Percentiles rank a stretch among this genome's conserved stretches.
Evolutionary conservation across 1,140 invertebrate species (phyloP).

Genomic region (Lucilia cuprina): DNA sequence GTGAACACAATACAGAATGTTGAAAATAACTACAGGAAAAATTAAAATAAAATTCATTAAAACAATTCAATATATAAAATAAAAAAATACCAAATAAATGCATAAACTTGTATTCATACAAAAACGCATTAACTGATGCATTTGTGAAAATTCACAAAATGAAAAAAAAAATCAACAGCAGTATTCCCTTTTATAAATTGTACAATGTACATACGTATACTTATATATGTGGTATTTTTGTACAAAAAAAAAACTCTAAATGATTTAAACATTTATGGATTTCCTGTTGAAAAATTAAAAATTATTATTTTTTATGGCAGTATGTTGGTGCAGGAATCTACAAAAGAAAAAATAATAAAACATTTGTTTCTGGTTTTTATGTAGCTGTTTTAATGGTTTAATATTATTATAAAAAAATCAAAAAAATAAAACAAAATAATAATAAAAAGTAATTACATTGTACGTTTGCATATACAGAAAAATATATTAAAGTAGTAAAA

Average conservation of each 20-base stretch:
- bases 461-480: not conserved
- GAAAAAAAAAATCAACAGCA: too few relatives aligned
- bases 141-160: not conserved
- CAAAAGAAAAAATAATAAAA: not conserved
- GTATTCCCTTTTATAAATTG: too few relatives aligned
- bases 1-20: not conserved
- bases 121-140: not conserved
- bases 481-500: not conserved
- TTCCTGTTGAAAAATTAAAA: slow-evolving; percentile 13
- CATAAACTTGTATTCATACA: not conserved
- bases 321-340: not conserved
- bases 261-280: slow-evolving; percentile 12
- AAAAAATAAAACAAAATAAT: not conserved
- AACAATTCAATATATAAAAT: not conserved
- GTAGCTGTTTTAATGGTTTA: not conserved
- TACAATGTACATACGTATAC: too few relatives aligned
- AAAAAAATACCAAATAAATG: not conserved
- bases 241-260: not conserved
- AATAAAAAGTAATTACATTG: slow-evolving; percentile 8
- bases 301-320: not conserved
- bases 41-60: not conserved
- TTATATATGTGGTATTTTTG: not conserved
- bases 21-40: not conserved
- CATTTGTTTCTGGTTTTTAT: not conserved
- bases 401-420: not conserved